Evolutionary conservation across 1,140 invertebrate genomes (phyloP), one percentile per base, ranked within the genome.

Genomic region (Polypedilum vanderplanki): DNA sequence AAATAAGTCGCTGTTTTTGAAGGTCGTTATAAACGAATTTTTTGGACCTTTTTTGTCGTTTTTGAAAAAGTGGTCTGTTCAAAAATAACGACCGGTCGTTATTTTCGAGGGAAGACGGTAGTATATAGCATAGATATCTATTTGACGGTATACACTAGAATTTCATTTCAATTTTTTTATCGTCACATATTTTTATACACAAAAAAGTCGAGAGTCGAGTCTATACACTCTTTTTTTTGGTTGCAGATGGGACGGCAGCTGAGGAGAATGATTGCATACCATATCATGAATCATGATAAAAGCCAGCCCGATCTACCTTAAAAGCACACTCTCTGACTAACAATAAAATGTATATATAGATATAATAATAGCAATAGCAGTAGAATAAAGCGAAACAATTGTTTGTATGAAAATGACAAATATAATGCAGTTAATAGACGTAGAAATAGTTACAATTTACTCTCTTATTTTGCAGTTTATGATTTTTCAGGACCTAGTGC

Each of bases 231-330:
- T 33, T 3, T 33, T 33, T 33, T 33, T 33, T 33, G 24, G 24
- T 33, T 33, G 24, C 24, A 33, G 24, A 33, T 33, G 24, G 24
- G 24, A 5, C 24, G 24, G 4, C 4, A 15, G 46, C 3, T 12
- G 4, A 57, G 9, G 46, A 57, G 46, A 57, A 57, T 15, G 46
- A 57, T 57, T 57, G 46, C 46, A 57, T 12, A 12, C 46, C n/a
- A 57, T 57, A 12, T n/a, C 46, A 57, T 57, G 46, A 57, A 57
- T 57, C 46, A 57, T 57, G 46, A 57, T 57, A 57, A 57, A 57
- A 57, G 46, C 46, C 46, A 57, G 12, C n/a, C n/a, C n/a, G 1
- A n/a, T 15, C 10, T n/a, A 57, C 46, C 46, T n/a, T 4, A 12
- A 12, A 57, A 12, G n/a, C 15, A 57, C 12, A 57, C 46, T n/a